Base-by-base conservation (phyloP, 1,140 invertebrate genomes). In the Dendrolimus punctatus region DNA sequence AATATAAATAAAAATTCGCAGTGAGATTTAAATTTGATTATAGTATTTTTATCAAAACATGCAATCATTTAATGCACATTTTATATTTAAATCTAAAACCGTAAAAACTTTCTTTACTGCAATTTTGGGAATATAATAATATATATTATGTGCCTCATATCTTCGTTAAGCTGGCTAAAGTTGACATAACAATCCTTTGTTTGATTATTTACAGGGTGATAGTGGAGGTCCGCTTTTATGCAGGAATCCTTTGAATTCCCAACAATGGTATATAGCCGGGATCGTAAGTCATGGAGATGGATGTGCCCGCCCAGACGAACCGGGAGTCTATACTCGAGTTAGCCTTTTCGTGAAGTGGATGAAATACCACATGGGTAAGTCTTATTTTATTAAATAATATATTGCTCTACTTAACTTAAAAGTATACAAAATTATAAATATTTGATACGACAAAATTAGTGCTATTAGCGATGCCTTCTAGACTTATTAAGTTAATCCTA, bases 311-410 rank as follows among this genome's bases (percentile, higher is more conserved):
- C 90, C 92, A 39, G 85, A 91, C 53, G 91, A 95, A 73, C 92
- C 94, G 6, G 95, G 95, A n/a, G 93, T 93, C 54, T 96, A 96
- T 62, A 95, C 94, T 0, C 90, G 90, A 76, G 92, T 95, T 10
- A 91, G 90, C 41, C 76, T 91, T n/a, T 95, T 91, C 72, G 63
- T 92, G 4, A 72, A 90, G 44, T 96, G 95, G 95, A 94, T 96
- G 52, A 81, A 85, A 52, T 77, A 88, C 58, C 87, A 89, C 41
- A 90, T 87, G 6, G 73, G 87, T 87, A 67, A 76, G 82, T 78
- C 55, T 53, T 44, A 23, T 23, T 23, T 23, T 23, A 23, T 51
- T 48, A 38, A 4, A n/a, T 48, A 23, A 5, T n/a, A 6, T 51
- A 43, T 6, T 36, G 5, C 36, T 40, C n/a, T 49, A 9, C 10